Percentiles rank a stretch among this genome's conserved stretches.
Evolutionary conservation across 2,888 invertebrate genomes (phyloP).

Genomic region (Theretra japonica): DNA sequence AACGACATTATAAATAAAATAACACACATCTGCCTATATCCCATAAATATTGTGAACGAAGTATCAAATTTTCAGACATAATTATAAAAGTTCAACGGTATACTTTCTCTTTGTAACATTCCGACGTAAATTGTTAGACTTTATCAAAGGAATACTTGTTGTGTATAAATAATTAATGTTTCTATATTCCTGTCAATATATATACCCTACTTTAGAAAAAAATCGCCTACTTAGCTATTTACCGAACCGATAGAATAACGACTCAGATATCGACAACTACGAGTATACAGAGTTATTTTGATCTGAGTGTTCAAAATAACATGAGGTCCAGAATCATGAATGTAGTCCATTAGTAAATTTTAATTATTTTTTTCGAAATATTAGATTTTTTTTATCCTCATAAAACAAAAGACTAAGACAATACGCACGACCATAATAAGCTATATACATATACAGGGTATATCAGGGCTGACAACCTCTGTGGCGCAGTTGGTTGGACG

Average conservation of each 20-base stretch:
- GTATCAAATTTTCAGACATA: constrained; percentile 11
- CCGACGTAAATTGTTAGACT: background rate
- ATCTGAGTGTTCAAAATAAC: too few species aligned
- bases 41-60: background rate
- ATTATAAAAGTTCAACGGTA: constrained; percentile 17
- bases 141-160: constrained; percentile 8
- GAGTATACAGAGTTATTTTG: too few species aligned
- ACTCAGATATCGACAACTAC: too few species aligned
- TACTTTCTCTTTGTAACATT: constrained; percentile 4
- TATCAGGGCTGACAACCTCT: too few species aligned
- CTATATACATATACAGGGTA: too few species aligned
- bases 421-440: too few species aligned
- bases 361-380: too few species aligned
- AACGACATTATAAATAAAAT: background rate
- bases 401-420: too few species aligned
- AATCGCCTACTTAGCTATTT: background rate
- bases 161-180: constrained; percentile 10
- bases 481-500: too few species aligned
- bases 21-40: background rate
- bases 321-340: too few species aligned
- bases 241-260: background rate
- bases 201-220: background rate
- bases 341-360: too few species aligned
- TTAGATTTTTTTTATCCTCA: too few species aligned
- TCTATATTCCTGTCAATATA: background rate